Base-by-base conservation (phyloP, 2,888 invertebrate species). In the Patella caerulea region DNA sequence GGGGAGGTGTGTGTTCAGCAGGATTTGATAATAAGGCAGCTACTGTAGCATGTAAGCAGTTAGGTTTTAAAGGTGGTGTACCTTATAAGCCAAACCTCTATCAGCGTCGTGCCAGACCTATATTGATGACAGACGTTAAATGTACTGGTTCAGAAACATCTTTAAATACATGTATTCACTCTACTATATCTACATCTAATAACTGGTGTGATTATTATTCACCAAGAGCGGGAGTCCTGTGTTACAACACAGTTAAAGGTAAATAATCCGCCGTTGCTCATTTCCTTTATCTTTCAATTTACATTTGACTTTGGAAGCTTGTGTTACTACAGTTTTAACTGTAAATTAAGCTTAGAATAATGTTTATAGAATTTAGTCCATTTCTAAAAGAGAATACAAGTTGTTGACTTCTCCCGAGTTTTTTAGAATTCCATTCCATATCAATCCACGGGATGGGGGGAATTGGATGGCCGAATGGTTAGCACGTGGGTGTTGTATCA, bases 201-300 rank as follows among this genome's bases (percentile, higher is more conserved):
- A 65, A 79, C 9, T 81, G 83, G 14, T 90, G 90, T 76, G 75
- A 72, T 53, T 87, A 84, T 74, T 75, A 82, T 45, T 79, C 81
- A 19, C 76, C 84, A 9, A 84, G 88, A 54, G 90, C 88, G n/a
- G 89, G 89, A 0, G 87, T 87, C 0, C 80, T 90, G n/a, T 90
- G 90, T 78, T 88, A 86, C 78, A 86, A 82, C 52, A 81, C 83
- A 80, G 85, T 88, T 88, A 79, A 45, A 7, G 45, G 45, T 45
- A 45, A 45, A 45, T 45, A 9, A 45, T 45, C 45, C 45, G 4
- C 45, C 45, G 45, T 45, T 45, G 45, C 45, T 45, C 45, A 45
- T 4, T 45, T 45, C 45, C 45, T 45, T 45, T 45, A 45, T 9
- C 9, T 45, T 45, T 45, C 0, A 45, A 45, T 45, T 45, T 45